Percentiles rank a stretch among this genome's conserved stretches.
Conservation (phyloP, 2,797 vertebrate species). For the Apodemus agrarius region DNA sequence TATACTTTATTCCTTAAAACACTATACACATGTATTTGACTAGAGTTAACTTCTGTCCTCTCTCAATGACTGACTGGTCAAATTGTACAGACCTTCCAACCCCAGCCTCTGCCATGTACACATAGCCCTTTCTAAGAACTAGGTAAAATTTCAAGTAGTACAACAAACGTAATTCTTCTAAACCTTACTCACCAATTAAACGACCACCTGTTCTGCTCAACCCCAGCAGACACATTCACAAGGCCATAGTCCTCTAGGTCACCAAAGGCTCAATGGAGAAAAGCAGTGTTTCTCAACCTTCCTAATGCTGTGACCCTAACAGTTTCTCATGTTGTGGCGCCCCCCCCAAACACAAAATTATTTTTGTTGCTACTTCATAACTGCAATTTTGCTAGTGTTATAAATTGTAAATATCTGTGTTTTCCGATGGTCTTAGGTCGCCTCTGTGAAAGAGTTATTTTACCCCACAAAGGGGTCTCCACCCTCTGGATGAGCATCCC, state of each 20-base stretch:
- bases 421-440: neutral
- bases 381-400: neutral
- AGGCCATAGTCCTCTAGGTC: neutral
- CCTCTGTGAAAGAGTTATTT: neutral
- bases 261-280: neutral
- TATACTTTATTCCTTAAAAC: conserved; percentile 11
- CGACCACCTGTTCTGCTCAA: neutral
- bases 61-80: neutral
- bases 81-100: neutral
- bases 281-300: neutral
- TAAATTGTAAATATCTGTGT: neutral
- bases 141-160: neutral
- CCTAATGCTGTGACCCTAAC: neutral
- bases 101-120: neutral
- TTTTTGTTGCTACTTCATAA: neutral
- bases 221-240: neutral
- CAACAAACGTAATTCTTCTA: conserved; percentile 32
- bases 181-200: neutral
- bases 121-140: neutral
- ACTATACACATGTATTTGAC: neutral
- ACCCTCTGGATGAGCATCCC: neutral
- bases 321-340: neutral
- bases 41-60: neutral
- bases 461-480: neutral
- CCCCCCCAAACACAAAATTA: neutral